These are phyloP conservation scores for Hipparchia sbordonii DNA, from an alignment of 2,888 invertebrate genomes.

Conservation along the genomic window DNA sequence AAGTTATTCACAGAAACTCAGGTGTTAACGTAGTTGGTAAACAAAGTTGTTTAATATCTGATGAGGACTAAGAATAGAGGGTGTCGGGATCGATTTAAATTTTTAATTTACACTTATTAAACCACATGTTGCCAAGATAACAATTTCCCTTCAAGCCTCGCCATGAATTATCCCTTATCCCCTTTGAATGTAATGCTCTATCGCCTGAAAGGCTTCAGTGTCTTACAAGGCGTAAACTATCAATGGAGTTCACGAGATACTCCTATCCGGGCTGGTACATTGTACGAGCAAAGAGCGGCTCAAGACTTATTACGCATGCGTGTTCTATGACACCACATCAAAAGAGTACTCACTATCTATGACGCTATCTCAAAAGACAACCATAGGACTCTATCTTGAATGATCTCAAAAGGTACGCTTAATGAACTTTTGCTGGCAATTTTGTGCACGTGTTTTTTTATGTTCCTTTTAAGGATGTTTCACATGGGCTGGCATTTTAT, in stretches of 20 bases:
- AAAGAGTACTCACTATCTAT: background rate
- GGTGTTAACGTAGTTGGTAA: no score
- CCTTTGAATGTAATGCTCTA: slow-evolving; percentile 20
- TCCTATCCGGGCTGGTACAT: slow-evolving; percentile 22
- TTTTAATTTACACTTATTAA: background rate
- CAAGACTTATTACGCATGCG: slow-evolving; percentile 35
- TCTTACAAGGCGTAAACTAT: slow-evolving; percentile 39
- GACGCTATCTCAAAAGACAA: slow-evolving; percentile 4
- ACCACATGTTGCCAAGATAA: slow-evolving; percentile 10
- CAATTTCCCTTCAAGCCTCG: slow-evolving; percentile 17
- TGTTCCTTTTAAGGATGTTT: slow-evolving; percentile 2
- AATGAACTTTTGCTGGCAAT: slow-evolving; percentile 23
- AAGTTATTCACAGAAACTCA: no score
- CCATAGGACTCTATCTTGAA: no score
- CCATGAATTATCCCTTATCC: slow-evolving; percentile 16
- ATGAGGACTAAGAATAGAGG: no score
- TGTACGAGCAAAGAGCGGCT: slow-evolving; percentile 34
- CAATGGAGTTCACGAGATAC: slow-evolving; percentile 34
- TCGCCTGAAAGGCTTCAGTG: slow-evolving; percentile 34
- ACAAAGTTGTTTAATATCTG: no score
- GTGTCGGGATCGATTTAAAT: no score
- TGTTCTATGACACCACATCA: slow-evolving; percentile 13
- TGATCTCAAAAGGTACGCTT: slow-evolving; percentile 28
- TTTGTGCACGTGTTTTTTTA: slow-evolving; percentile 18
- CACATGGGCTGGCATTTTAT: background rate